Conservation (phyloP, 2,797 vertebrate genomes). For the Capromys pilorides region DNA sequence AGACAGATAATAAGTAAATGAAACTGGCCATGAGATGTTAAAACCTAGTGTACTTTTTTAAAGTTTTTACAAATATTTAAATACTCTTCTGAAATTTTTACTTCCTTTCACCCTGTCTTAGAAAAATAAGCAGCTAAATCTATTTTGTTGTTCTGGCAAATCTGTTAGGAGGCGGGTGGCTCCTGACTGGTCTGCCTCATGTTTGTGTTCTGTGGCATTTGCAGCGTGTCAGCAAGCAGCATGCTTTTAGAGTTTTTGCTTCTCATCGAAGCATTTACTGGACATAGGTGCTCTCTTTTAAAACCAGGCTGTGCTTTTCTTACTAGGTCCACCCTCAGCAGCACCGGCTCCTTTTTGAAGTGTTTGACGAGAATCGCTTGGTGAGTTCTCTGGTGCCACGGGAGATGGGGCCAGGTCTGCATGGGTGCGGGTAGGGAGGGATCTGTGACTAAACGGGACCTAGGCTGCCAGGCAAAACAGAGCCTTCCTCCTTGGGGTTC, state of each 20-base stretch:
- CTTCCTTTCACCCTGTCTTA: conserved; percentile 40
- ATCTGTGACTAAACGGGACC: neutral
- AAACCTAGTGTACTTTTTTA: neutral
- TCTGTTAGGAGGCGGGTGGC: neutral
- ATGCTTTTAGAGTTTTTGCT: neutral
- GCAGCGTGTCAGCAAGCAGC: neutral
- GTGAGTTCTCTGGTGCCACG: conserved; percentile 86
- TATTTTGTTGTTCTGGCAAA: neutral
- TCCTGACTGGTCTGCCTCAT: neutral
- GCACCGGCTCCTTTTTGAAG: conserved; percentile 95
- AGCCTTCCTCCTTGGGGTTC: neutral
- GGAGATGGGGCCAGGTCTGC: neutral
- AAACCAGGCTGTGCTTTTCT: conserved; percentile 61
- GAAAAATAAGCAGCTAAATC: neutral
- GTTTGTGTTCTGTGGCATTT: neutral
- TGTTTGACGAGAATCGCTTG: conserved; percentile 98
- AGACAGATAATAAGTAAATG: conserved; percentile 1
- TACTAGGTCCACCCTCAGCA: conserved; percentile 92
- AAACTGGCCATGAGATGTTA: neutral
- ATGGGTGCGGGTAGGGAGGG: neutral
- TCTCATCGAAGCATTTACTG: neutral
- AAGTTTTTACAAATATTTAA: conserved; percentile 26
- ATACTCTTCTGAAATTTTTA: conserved; percentile 39
- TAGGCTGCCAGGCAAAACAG: neutral
- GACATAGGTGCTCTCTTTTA: conserved; percentile 1